Evolutionary conservation across 2,113 vertebrate species (phyloP).

Genomic region (Prunella fulvescens): DNA sequence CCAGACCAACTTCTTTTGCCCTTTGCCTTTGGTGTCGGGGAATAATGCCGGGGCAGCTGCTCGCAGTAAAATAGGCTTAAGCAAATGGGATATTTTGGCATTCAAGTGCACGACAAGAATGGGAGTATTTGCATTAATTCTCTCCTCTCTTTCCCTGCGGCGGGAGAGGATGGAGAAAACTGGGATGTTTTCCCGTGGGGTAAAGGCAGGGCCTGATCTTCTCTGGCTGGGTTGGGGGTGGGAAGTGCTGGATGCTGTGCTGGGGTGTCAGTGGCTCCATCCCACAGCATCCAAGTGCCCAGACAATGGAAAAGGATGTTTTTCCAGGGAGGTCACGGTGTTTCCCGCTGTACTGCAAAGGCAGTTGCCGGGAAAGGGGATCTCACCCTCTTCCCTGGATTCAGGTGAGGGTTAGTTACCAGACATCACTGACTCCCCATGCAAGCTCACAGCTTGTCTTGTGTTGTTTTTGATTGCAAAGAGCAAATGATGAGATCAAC

Average conservation of each 20-base stretch:
- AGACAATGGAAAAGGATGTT: neutral
- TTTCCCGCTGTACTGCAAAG: neutral
- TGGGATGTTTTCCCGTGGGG: neutral
- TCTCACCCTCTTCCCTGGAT: neutral
- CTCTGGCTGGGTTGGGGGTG: neutral
- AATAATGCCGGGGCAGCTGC: conserved; percentile 80
- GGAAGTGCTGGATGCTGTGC: neutral
- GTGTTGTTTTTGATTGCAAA: neutral
- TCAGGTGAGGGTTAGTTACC: fast-evolving
- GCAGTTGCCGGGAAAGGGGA: fast-evolving
- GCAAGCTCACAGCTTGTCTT: neutral
- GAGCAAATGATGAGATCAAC: neutral
- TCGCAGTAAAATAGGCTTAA: conserved; percentile 72
- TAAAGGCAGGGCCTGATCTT: neutral
- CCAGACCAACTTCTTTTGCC: conserved; percentile 68
- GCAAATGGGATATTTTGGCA: conserved; percentile 67
- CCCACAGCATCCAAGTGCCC: neutral
- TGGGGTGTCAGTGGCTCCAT: neutral
- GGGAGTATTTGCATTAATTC: conserved; percentile 62
- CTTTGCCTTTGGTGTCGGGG: conserved; percentile 67
- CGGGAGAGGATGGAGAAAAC: neutral
- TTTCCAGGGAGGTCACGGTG: fast-evolving
- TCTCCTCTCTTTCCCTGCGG: neutral
- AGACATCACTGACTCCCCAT: neutral
- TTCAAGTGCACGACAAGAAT: conserved; percentile 70